Base-by-base conservation (phyloP, 2,888 invertebrate species). In the Pheosia tremula region DNA sequence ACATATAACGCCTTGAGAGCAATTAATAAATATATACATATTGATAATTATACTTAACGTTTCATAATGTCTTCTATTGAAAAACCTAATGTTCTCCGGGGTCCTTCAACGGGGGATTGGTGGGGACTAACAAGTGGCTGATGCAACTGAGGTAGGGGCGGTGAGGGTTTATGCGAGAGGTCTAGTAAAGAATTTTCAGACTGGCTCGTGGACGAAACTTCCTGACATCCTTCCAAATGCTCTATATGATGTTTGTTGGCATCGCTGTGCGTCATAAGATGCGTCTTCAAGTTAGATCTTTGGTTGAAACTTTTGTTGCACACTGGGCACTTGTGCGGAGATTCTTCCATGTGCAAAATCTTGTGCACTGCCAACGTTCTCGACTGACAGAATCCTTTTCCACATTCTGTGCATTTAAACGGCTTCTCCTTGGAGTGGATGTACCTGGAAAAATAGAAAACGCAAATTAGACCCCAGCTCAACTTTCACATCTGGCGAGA, bases 381-480 rank as follows among this genome's bases (percentile, higher is more conserved):
- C 37, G 98, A 98, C 86, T 99, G 99, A 87, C 99, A 99, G 91
- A 99, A 99, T 5, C 99, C 99, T 91, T 99, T 99, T 55, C 98
- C 98, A 88, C 99, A 99, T 79, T 98, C 97, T 4, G 95, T 96
- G 89, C 99, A 99, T 85, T 98, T 99, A 94, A 99, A 99, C 0
- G 99, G 99, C 88, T 99, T 99, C 90, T 99, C 98, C 86, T 99
- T 99, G 72, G 98, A 98, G 93, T 99, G 99, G 72, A 99, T 99
- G 93, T 99, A 99, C 86, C 98, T 98, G 94, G 62, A 94, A 94
- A 81, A 81, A 89, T 71, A 81, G 78, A 85, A 80, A 81, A 77
- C 58, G 91, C 81, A 81, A 85, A 79, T 86, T 67, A 87, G 75
- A 70, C 60, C 69, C 71, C 60, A 71, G 77, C 63, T 69, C 58